Evolutionary conservation across 2,113 vertebrate genomes (phyloP), one percentile per base, ranked within the genome.

Genomic region (Gopherus evgoodei): DNA sequence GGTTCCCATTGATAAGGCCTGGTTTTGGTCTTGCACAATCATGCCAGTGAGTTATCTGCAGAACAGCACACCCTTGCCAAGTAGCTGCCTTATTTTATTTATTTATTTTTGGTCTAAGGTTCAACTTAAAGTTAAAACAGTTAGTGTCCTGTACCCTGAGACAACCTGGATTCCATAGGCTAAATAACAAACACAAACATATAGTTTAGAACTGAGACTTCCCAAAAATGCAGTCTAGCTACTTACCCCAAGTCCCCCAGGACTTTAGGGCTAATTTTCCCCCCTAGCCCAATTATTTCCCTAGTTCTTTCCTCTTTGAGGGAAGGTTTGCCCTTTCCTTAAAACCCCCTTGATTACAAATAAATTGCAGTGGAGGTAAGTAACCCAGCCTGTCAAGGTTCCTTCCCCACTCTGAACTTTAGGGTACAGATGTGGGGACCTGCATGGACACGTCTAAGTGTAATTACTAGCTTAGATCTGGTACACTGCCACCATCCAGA

Each of bases 231-330:
- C 14, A 65, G 13, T 31, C 29, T 86, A 81, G 56, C 2, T 14
- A 35, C 0, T 0, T 56, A 56, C 13, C 11, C 25, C 42, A 85
- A 42, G n/a, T 56, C 57, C 2, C n/a, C 47, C 0, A 0, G 12
- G 13, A 93, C 57, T 94, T 56, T 42, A 9, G 49, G 13, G 35
- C 3, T 13, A 52, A 21, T 75, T 89, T 87, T 87, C 2, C 1
- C 35, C 3, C 6, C 52, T 95, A 88, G 2, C 4, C 13, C 24
- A 31, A 54, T 31, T 82, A 54, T 1, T 47, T 8, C 35, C 1
- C 65, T 75, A 29, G 29, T 89, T 50, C 5, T 19, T 57, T 22
- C 5, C 50, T 17, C 72, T 83, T 22, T 38, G 8, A 90, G 57
- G 76, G 83, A 27, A 6, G 42, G 62, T n/a, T 80, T 90, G 29